phyloP scores from a whole-genome alignment of 2,113 vertebrate species.

The Jacana jacana region DNA sequence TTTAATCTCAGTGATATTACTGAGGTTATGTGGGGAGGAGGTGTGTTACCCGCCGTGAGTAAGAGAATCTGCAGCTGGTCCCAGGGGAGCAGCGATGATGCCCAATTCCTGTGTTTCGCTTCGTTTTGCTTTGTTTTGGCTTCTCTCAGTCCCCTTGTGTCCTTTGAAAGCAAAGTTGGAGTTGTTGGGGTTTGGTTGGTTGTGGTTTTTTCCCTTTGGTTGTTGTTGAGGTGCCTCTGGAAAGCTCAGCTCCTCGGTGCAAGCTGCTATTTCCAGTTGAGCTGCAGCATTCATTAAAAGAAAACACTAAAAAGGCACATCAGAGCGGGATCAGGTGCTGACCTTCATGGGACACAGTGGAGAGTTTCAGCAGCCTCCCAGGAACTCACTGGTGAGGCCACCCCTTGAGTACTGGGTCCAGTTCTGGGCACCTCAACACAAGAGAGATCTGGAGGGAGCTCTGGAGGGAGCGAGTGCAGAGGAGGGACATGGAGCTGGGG shows the following conservation, averaged over 20 bases:
- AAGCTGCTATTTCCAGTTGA: not conserved
- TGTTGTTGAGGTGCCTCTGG: not conserved
- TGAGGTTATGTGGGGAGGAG: not conserved
- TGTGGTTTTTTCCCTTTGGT: not conserved
- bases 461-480: too few species aligned
- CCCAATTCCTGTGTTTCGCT: not conserved
- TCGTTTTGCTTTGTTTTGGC: not conserved
- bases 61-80: not conserved
- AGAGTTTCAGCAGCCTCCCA: not conserved
- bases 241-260: not conserved
- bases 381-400: too few species aligned
- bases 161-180: not conserved
- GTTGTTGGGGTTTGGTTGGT: not conserved
- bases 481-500: too few species aligned
- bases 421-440: too few species aligned
- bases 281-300: not conserved
- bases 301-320: not conserved
- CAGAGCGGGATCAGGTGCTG: accelerated
- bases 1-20: not conserved
- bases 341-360: accelerated
- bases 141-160: not conserved
- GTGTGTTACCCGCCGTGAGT: not conserved
- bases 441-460: too few species aligned
- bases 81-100: not conserved
- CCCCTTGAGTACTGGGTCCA: too few species aligned